Base-by-base conservation (phyloP, 2,888 invertebrate genomes). In the Heliconius aoede region DNA sequence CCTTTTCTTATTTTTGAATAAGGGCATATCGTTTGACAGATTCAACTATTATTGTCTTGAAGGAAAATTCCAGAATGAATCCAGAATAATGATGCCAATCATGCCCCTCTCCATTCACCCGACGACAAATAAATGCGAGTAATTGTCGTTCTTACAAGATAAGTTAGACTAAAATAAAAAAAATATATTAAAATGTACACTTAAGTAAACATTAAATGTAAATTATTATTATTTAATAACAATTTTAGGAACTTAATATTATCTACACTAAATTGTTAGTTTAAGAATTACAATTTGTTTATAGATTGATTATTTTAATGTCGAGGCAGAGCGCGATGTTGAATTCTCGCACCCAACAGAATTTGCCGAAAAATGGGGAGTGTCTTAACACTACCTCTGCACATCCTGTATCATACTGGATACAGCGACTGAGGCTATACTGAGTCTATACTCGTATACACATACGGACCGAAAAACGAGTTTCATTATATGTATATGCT, bases 21-120 rank as follows among this genome's bases (percentile, higher is more conserved):
- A 58, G 72, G 76, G 79, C 79, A 82, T 85, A 81, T 84, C 83
- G 85, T 91, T 92, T 92, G 92, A 93, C 89, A 91, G 94, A 94
- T 94, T 92, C 90, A 86, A 91, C 92, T 91, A 94, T 91, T 94
- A 94, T 93, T 92, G 93, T 93, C 85, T 84, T 81, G 87, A 89
- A 89, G 88, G 89, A 90, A 79, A 76, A 81, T 84, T 88, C 84
- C 88, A 83, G 88, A 92, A 94, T n/a, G 92, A 93, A 91, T 91
- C n/a, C n/a, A n/a, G n/a, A n/a, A 84, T 87, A 88, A 90, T 89
- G 90, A 86, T 86, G 89, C 92, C 90, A 91, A 91, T 93, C 92
- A 93, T 91, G 93, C 84, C 90, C 90, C 89, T 88, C 88, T 90
- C 89, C 90, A 87, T 86, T 87, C 86, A 84, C 84, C 85, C 84